These are phyloP conservation scores for Onychostoma macrolepis DNA, from an alignment of 2,113 vertebrate species.

Conservation along the genomic window DNA sequence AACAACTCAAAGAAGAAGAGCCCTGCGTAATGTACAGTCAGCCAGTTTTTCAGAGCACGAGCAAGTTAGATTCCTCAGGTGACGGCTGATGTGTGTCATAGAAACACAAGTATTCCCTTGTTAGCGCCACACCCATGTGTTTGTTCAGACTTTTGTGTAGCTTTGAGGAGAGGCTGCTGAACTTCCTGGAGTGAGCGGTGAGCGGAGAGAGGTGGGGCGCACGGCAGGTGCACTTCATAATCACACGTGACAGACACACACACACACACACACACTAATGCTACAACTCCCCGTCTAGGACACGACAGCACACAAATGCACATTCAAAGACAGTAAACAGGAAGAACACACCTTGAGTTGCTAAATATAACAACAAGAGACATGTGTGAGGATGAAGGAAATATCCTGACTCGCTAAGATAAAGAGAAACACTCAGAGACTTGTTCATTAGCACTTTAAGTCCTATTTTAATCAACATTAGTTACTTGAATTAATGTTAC, in stretches of 20 bases:
- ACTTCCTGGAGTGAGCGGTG: constrained; percentile 35
- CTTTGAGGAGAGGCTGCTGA: constrained; percentile 38
- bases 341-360: constrained; percentile 35
- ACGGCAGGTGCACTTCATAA: constrained; percentile 37
- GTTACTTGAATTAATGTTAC: not conserved
- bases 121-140: not conserved
- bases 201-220: constrained; percentile 20
- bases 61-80: not conserved
- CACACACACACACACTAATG: not conserved
- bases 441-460: not conserved
- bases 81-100: not conserved
- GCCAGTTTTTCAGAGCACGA: not conserved
- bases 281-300: not conserved
- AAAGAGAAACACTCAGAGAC: not conserved
- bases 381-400: not conserved
- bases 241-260: not conserved
- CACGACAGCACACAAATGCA: constrained; percentile 25
- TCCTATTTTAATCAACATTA: not conserved
- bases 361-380: constrained; percentile 22
- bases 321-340: constrained; percentile 33
- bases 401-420: not conserved
- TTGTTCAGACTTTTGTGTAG: constrained; percentile 35
- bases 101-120: constrained; percentile 2
- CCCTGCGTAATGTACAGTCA: too few species aligned
- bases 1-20: too few species aligned